Conservation (phyloP, 2,113 vertebrate genomes). For the Ivindomyrus marchei region DNA sequence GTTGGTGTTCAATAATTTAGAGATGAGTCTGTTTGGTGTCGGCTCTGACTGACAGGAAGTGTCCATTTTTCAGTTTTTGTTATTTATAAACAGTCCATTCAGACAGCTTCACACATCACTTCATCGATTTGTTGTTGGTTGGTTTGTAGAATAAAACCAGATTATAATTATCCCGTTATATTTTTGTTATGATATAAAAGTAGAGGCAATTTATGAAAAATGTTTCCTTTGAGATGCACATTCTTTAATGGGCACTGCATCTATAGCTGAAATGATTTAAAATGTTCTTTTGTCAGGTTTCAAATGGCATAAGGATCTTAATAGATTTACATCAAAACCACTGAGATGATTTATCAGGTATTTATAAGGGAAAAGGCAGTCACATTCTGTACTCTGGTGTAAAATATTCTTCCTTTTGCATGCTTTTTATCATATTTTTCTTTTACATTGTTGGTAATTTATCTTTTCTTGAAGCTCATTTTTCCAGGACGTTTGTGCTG, state of each 20-base stretch:
- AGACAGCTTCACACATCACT: neutral
- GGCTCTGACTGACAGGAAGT: neutral
- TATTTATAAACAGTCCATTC: neutral
- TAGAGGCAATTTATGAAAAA: neutral
- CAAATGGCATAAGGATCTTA: neutral
- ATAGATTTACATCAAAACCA: neutral
- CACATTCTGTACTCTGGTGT: neutral
- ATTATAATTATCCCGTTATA: neutral
- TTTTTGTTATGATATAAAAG: neutral
- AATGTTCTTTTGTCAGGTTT: neutral
- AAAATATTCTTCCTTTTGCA: neutral
- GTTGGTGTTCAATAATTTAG: neutral
- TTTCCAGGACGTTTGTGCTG: neutral
- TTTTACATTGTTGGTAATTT: neutral
- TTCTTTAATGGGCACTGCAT: neutral
- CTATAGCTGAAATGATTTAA: neutral
- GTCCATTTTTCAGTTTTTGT: neutral
- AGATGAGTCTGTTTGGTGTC: neutral
- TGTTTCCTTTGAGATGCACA: neutral
- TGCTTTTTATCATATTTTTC: neutral
- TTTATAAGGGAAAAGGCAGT: neutral
- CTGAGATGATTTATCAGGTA: neutral
- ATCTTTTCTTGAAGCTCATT: neutral
- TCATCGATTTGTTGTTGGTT: neutral
- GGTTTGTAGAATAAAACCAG: neutral